These are phyloP conservation scores for Cheilosia grossa DNA, from an alignment of 2,888 invertebrate species.

Conservation along the genomic window DNA sequence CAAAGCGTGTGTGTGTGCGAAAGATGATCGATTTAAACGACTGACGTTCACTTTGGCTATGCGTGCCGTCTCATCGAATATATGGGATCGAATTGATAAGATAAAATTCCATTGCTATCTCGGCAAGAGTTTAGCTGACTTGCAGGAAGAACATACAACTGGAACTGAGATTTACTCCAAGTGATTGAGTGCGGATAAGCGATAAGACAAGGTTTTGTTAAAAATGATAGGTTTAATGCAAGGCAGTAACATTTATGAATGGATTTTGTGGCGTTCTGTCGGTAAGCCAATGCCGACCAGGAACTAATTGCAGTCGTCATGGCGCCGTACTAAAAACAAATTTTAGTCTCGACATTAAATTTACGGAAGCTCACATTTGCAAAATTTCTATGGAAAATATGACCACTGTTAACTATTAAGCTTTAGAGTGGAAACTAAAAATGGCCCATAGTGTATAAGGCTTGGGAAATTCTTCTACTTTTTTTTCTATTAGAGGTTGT, in stretches of 20 bases:
- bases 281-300: no score
- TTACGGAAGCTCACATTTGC: no score
- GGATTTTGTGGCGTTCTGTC: neutral
- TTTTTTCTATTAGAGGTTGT: no score
- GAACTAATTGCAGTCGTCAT: no score
- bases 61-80: slow-evolving; percentile 6
- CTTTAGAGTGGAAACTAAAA: no score
- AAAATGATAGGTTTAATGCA: neutral
- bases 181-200: slow-evolving; percentile 27
- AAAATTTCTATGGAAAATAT: no score
- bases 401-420: no score
- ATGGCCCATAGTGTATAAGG: no score
- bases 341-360: no score
- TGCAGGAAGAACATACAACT: slow-evolving; percentile 9
- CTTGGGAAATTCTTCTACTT: no score
- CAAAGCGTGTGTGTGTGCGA: neutral
- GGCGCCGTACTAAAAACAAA: no score
- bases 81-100: slow-evolving; percentile 47
- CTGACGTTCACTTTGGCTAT: neutral
- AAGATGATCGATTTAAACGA: slow-evolving; percentile 17
- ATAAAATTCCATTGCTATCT: slow-evolving; percentile 48
- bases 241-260: neutral
- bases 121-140: neutral
- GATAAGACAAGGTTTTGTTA: slow-evolving; percentile 13
- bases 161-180: slow-evolving; percentile 21